Percentiles rank a stretch among this genome's conserved stretches.
Conservation (phyloP, 2,888 invertebrate species). For the Drosophila meridiana region DNA sequence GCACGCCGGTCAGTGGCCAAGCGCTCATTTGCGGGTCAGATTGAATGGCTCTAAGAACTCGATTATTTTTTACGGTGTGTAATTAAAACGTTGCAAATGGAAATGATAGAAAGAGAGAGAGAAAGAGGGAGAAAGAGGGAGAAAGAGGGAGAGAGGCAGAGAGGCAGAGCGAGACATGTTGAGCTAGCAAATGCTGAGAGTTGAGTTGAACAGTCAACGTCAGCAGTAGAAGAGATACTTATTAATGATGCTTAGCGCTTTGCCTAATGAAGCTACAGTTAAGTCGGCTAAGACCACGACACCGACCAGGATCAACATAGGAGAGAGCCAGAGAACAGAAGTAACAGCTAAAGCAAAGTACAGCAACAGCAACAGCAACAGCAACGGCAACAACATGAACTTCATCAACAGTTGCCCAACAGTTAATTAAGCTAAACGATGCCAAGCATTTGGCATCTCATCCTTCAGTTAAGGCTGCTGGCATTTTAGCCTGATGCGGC, state of each 20-base stretch:
- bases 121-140: neutral
- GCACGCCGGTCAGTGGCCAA: constrained; percentile 66
- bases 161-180: neutral
- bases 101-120: neutral
- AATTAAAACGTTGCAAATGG: constrained; percentile 60
- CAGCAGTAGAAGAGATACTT: constrained; percentile 63
- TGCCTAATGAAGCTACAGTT: constrained; percentile 63
- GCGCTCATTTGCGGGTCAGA: constrained; percentile 48
- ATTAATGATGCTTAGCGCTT: constrained; percentile 68
- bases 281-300: constrained; percentile 36
- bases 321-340: neutral
- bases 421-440: constrained; percentile 72
- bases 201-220: constrained; percentile 54
- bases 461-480: constrained; percentile 35
- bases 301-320: neutral
- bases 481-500: constrained; percentile 27
- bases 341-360: constrained; percentile 15
- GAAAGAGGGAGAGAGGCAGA: neutral
- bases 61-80: constrained; percentile 74
- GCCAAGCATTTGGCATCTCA: constrained; percentile 47
- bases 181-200: constrained; percentile 18
- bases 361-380: constrained; percentile 12
- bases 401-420: constrained; percentile 70
- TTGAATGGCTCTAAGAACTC: constrained; percentile 72
- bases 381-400: constrained; percentile 25